phyloP scores from a whole-genome alignment of 2,888 invertebrate species.

The Idaea aversata region DNA sequence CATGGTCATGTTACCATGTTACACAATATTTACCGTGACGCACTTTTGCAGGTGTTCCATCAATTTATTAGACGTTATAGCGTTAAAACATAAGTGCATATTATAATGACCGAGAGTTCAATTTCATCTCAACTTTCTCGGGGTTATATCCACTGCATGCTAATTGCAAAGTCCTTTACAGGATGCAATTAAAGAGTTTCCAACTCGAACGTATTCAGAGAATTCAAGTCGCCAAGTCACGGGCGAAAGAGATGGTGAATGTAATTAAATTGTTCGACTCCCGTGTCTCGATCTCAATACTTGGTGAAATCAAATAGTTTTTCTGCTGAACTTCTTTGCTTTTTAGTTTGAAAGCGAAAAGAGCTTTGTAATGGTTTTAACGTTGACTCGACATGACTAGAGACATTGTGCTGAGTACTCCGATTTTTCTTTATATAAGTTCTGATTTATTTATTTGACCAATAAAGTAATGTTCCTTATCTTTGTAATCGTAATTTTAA shows the following conservation, averaged over 20 bases:
- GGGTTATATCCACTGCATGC: slow-evolving; percentile 51
- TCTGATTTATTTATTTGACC: not conserved
- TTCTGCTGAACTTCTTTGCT: slow-evolving; percentile 48
- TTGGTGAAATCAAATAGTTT: slow-evolving; percentile 58
- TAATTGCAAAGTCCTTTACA: slow-evolving; percentile 57
- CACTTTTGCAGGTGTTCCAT: too few relatives aligned
- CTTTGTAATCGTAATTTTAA: too few relatives aligned
- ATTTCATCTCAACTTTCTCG: slow-evolving; percentile 40
- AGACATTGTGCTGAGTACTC: slow-evolving; percentile 12
- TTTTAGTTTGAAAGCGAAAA: slow-evolving; percentile 45
- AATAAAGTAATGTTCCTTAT: too few relatives aligned
- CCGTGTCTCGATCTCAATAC: slow-evolving; percentile 46
- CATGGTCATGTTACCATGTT: too few relatives aligned
- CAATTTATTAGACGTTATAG: too few relatives aligned
- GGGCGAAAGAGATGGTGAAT: slow-evolving; percentile 54
- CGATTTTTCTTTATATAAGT: slow-evolving; percentile 7
- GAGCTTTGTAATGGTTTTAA: slow-evolving; percentile 34
- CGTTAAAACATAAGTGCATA: not conserved
- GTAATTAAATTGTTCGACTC: slow-evolving; percentile 70
- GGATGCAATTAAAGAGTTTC: slow-evolving; percentile 65
- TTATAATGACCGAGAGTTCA: slow-evolving; percentile 33
- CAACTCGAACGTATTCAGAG: slow-evolving; percentile 48
- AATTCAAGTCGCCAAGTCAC: slow-evolving; percentile 46
- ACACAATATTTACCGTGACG: too few relatives aligned
- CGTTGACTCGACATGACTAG: slow-evolving; percentile 31